Evolutionary conservation across 2,113 vertebrate genomes (phyloP).

Genomic region (Thamnaconus septentrionalis): DNA sequence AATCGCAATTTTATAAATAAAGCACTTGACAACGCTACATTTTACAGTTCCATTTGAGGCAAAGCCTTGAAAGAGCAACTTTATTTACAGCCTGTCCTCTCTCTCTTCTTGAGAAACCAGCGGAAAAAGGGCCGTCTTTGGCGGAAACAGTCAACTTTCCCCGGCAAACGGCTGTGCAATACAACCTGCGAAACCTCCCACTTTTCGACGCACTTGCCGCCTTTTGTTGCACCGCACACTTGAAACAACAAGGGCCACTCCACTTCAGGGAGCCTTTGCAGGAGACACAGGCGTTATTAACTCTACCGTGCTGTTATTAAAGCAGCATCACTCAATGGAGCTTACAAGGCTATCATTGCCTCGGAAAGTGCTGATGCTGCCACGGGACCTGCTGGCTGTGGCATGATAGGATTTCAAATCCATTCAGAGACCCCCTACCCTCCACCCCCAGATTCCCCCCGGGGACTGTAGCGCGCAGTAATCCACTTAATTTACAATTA

Average conservation of each 20-base stretch:
- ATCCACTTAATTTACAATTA: slow-evolving; percentile 78
- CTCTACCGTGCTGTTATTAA: slow-evolving; percentile 56
- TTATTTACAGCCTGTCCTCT: slow-evolving; percentile 34
- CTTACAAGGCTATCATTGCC: slow-evolving; percentile 46
- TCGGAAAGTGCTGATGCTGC: slow-evolving; percentile 67
- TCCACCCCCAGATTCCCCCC: slow-evolving; percentile 43
- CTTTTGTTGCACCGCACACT: slow-evolving; percentile 8
- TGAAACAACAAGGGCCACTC: slow-evolving; percentile 41
- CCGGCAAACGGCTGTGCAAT: too few species aligned
- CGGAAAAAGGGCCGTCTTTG: too few species aligned
- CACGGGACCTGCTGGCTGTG: slow-evolving; percentile 47
- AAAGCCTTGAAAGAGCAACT: slow-evolving; percentile 54
- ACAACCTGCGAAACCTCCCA: not conserved
- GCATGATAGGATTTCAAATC: slow-evolving; percentile 57
- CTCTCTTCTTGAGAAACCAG: too few species aligned
- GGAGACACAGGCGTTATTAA: slow-evolving; percentile 63
- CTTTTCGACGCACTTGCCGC: too few species aligned
- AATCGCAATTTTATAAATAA: too few species aligned
- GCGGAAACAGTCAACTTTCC: too few species aligned
- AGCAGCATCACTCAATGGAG: slow-evolving; percentile 51
- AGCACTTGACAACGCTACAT: too few species aligned
- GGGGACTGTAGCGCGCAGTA: slow-evolving; percentile 61
- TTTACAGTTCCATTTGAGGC: slow-evolving; percentile 32
- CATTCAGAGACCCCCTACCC: slow-evolving; percentile 56
- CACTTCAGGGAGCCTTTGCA: slow-evolving; percentile 35